Evolutionary conservation across 2,113 vertebrate genomes (phyloP), one percentile per base, ranked within the genome.

Genomic region (Haplochromis vanheusdeni): DNA sequence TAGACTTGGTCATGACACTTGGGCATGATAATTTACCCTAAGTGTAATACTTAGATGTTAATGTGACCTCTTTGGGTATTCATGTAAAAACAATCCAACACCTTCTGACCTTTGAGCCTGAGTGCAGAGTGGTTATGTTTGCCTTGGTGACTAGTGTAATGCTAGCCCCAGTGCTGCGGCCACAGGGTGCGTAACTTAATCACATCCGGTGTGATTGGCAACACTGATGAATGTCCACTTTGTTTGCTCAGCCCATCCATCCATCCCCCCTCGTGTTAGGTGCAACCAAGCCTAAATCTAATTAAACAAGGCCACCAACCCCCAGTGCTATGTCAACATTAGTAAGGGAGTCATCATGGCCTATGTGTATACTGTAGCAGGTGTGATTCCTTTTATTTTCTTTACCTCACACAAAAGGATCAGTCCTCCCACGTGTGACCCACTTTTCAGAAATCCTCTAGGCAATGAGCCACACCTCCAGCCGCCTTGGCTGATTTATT

Each of bases 181-280:
- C 87, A 82, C 62, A 77, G 88, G 84, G 89, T 81, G 92, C 86
- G 90, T 92, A 95, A 94, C 93, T 92, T 88, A 95, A 95, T 94
- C 91, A 95, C 81, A 37, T 94, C 90, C 86, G 92, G 91, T 90
- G 87, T 93, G 92, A 95, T 94, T 90, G 91, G 93, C 89, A 93
- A 90, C 92, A 84, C 90, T 94, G 95, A 94, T 94, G 93, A 95
- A 95, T 95, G 94, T 94, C 89, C 92, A 93, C 93, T 96, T 95
- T 92, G 93, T 96, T 94, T 95, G 81, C 82, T 85, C 84, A 89
- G 86, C 60, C 62, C 87, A 89, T 87, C 87, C 65, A 77, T 77
- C 45, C 84, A 51, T 49, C 26, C 86, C 86, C 86, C 58, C 60
- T 65, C 45, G 91, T 85, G 83, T 86, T 86, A 45, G 82, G 88